These are phyloP conservation scores for Typhlomys cinereus DNA, from an alignment of 2,113 vertebrate species.

Conservation along the genomic window DNA sequence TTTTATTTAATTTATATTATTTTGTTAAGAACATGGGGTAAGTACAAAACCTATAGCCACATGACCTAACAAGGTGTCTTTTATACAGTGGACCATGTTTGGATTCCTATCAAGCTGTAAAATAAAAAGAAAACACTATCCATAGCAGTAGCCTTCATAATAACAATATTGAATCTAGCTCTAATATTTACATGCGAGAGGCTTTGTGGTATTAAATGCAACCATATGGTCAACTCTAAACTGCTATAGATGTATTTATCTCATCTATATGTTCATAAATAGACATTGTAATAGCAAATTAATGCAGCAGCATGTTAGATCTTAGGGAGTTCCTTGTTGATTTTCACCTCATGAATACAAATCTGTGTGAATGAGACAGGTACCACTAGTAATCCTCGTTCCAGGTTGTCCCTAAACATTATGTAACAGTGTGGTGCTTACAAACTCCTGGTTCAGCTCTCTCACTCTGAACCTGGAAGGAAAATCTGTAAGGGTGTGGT, in stretches of 20 bases:
- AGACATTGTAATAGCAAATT: background rate
- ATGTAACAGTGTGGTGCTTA: background rate
- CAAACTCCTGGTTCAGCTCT: background rate
- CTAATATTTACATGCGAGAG: background rate
- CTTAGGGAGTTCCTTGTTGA: background rate
- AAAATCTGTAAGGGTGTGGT: background rate
- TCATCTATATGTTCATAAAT: background rate
- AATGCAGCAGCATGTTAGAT: background rate
- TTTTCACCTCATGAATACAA: background rate
- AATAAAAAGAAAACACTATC: background rate
- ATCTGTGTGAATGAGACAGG: background rate
- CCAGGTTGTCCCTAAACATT: background rate
- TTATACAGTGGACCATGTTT: background rate
- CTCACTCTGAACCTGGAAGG: background rate
- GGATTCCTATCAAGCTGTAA: background rate
- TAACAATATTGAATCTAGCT: background rate
- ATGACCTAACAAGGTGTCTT: background rate
- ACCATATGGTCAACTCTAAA: too few relatives aligned
- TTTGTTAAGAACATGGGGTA: background rate
- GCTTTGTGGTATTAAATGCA: slow-evolving; percentile 32
- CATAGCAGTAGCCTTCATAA: background rate
- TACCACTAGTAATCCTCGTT: too few relatives aligned
- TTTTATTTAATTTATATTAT: background rate
- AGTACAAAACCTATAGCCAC: background rate
- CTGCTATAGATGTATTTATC: background rate